phyloP scores from a whole-genome alignment of 53 echinoderm and acorn worm genomes.

The Holothuria leucospilota region DNA sequence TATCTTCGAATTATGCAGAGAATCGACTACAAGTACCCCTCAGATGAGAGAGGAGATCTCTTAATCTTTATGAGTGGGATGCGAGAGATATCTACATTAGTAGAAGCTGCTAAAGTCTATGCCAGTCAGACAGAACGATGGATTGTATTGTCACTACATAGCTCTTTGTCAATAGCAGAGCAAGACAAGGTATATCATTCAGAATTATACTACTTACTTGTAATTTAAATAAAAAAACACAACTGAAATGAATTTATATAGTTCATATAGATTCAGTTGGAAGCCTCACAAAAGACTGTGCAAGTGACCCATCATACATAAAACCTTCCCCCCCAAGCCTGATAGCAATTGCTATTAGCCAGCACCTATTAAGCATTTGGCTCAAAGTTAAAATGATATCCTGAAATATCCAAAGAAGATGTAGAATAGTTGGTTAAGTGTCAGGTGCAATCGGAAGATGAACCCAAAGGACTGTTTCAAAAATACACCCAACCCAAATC shows the following conservation, averaged over 20 bases:
- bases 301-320: too few relatives aligned
- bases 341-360: too few relatives aligned
- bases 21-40: slow-evolving; percentile 96
- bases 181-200: slow-evolving; percentile 82
- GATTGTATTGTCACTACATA: slow-evolving; percentile 93
- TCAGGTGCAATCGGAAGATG: too few relatives aligned
- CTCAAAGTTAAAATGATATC: too few relatives aligned
- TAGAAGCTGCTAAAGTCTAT: slow-evolving; percentile 89
- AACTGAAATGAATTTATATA: background rate
- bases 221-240: background rate
- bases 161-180: slow-evolving; percentile 90
- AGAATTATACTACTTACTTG: background rate
- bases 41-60: slow-evolving; percentile 91
- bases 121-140: slow-evolving; percentile 86
- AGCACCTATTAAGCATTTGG: too few relatives aligned
- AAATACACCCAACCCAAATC: too few relatives aligned
- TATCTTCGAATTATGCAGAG: slow-evolving; percentile 98
- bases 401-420: too few relatives aligned
- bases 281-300: too few relatives aligned
- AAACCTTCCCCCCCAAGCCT: too few relatives aligned
- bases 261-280: too few relatives aligned
- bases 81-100: slow-evolving; percentile 89
- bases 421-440: too few relatives aligned
- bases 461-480: too few relatives aligned
- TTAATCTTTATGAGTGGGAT: slow-evolving; percentile 96